phyloP scores from a whole-genome alignment of 1,140 invertebrate genomes.

The Nasonia longicornis region DNA sequence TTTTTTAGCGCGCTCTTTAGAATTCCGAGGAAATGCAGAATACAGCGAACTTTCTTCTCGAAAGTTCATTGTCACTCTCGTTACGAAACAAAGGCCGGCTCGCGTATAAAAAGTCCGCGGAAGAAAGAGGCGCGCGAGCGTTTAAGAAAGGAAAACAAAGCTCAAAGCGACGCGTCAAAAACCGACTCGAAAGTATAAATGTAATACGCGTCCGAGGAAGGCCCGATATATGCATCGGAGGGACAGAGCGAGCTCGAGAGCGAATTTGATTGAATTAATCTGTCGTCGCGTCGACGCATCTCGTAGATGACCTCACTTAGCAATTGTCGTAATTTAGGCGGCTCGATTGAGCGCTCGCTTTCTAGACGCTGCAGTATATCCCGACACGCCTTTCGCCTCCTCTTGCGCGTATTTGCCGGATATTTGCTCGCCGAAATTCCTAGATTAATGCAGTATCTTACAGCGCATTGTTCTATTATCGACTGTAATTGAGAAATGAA shows the following conservation, averaged over 20 bases:
- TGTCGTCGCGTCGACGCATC: constrained; percentile 65
- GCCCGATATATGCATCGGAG: constrained; percentile 50
- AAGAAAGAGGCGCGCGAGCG: not conserved
- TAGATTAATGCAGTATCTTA: not conserved
- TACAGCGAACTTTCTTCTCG: not conserved
- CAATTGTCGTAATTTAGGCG: constrained; percentile 68
- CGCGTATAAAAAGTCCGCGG: constrained; percentile 7
- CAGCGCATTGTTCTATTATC: not conserved
- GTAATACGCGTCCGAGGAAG: constrained; percentile 7
- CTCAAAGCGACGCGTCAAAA: constrained; percentile 35
- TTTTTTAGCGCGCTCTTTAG: not conserved
- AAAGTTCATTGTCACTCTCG: constrained; percentile 20
- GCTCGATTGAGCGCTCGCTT: constrained; percentile 43
- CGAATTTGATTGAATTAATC: constrained; percentile 71
- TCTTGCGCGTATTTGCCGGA: not conserved
- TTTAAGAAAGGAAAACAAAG: constrained; percentile 36
- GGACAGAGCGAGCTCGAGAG: constrained; percentile 45
- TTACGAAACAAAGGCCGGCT: constrained; percentile 19
- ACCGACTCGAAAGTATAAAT: constrained; percentile 34
- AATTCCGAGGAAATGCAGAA: not conserved
- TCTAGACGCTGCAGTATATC: not conserved
- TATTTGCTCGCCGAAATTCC: not conserved
- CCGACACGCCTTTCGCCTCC: constrained; percentile 8
- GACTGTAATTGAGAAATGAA: not conserved
- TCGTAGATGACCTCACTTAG: constrained; percentile 70